Evolutionary conservation across 2,888 invertebrate genomes (phyloP).

Genomic region (Rotaria magnacalcarata): DNA sequence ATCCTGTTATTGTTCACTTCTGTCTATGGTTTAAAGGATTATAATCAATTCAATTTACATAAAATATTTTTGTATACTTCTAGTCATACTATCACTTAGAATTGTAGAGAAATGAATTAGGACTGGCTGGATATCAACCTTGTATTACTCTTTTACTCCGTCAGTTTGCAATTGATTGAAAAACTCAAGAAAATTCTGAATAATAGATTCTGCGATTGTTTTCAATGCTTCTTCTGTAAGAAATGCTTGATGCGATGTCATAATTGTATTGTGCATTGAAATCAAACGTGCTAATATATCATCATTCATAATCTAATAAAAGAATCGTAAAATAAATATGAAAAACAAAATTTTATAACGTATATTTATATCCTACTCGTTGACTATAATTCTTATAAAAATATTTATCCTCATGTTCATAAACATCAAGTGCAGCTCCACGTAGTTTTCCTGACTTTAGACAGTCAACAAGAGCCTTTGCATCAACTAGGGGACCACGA

Average conservation of each 20-base stretch:
- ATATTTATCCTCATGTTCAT: conserved; percentile 34
- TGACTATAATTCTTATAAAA: conserved; percentile 15
- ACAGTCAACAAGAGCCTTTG: background rate
- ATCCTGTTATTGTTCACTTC: background rate
- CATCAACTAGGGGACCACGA: conserved; percentile 31
- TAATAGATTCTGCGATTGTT: conserved; percentile 19
- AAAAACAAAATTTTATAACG: background rate
- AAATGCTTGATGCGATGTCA: conserved; percentile 41
- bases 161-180: background rate
- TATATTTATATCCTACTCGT: background rate
- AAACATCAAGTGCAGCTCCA: conserved; percentile 28
- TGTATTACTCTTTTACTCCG: too few relatives aligned
- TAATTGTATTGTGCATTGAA: background rate
- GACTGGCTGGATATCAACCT: too few relatives aligned
- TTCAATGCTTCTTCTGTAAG: conserved; percentile 36
- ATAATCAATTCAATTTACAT: too few relatives aligned
- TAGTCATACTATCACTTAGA: too few relatives aligned
- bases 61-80: too few relatives aligned
- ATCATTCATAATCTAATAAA: conserved; percentile 28
- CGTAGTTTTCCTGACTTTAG: conserved; percentile 30
- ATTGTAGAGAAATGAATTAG: too few relatives aligned
- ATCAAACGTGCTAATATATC: conserved; percentile 34
- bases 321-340: background rate
- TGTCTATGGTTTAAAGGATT: too few relatives aligned
- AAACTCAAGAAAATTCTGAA: background rate